These are phyloP conservation scores for Saguinus imperator DNA, from an alignment of 2,113 vertebrate genomes.

Conservation along the genomic window DNA sequence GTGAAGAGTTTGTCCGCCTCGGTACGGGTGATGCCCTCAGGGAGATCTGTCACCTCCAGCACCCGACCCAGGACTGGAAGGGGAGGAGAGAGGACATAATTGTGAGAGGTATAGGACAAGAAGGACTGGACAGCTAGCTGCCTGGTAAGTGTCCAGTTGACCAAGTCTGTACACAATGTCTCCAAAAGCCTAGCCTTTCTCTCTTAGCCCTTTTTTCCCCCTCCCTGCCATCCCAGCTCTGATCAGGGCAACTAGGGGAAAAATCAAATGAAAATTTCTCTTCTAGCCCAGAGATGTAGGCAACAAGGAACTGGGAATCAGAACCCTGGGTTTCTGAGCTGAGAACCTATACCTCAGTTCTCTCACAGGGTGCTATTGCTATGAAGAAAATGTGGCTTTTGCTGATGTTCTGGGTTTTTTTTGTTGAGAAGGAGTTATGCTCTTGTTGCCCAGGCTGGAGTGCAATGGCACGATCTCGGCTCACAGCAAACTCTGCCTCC, in stretches of 20 bases:
- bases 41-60: slow-evolving; percentile 97
- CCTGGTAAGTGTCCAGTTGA: background rate
- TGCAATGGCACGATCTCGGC: no score
- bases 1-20: slow-evolving; percentile 98
- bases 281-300: background rate
- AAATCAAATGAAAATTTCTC: background rate
- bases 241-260: background rate
- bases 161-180: background rate
- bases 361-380: background rate
- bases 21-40: slow-evolving; percentile 95
- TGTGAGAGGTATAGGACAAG: background rate
- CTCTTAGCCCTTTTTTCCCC: background rate
- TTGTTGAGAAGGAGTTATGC: no score
- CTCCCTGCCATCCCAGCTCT: background rate
- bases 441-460: no score
- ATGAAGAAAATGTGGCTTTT: background rate
- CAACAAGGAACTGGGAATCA: background rate
- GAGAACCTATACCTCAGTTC: background rate
- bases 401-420: background rate
- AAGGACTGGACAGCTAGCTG: background rate
- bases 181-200: background rate
- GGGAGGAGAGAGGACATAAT: slow-evolving; percentile 27
- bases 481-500: no score
- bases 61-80: slow-evolving; percentile 93
- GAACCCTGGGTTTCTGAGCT: background rate